Base-by-base conservation (phyloP, 2,113 vertebrate genomes). In the Cyrtonyx montezumae region DNA sequence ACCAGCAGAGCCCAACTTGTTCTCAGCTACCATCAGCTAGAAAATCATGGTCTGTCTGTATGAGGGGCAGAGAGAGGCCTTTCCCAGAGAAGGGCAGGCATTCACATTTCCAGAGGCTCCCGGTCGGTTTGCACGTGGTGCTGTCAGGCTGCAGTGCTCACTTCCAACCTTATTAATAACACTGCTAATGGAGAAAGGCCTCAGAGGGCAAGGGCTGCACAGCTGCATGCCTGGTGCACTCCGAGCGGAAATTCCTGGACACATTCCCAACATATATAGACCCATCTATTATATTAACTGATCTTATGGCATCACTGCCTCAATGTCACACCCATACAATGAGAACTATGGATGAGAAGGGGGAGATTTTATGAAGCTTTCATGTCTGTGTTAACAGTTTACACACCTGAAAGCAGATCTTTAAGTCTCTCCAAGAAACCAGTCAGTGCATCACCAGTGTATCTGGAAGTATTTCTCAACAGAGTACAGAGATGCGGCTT, bases 101-200 rank as follows among this genome's bases (percentile, higher is more conserved):
- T 25, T 15, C 4, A 26, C 0, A 1, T 45, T 91, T 89, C 63
- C 67, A 79, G 7, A 46, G 37, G 22, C 19, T 71, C 48, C 43
- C 20, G n/a, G 74, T 65, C 56, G 51, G 77, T 87, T 91, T 93
- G 81, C 23, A 43, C 46, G n/a, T 2, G 2, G 32, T 43, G 56
- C 53, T 86, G 22, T 61, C 80, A 92, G 51, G 37, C 32, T 68
- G 58, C 63, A 66, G 75, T 84, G 84, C 81, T 89, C 2, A 0
- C 79, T 94, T 84, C 81, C 78, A 94, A 26, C 78, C 78, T 65
- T 58, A 48, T 79, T 87, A 58, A 92, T 79, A 84, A 79, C 66
- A n/a, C 51, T 53, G 75, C 43, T 92, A 61, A 94, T 11, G 26
- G 30, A 36, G 75, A 89, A 62, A 75, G 66, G 58, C 67, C 70